Evolutionary conservation across 2,888 invertebrate species (phyloP), one percentile per base, ranked within the genome.

Genomic region (Drosophila lutescens): DNA sequence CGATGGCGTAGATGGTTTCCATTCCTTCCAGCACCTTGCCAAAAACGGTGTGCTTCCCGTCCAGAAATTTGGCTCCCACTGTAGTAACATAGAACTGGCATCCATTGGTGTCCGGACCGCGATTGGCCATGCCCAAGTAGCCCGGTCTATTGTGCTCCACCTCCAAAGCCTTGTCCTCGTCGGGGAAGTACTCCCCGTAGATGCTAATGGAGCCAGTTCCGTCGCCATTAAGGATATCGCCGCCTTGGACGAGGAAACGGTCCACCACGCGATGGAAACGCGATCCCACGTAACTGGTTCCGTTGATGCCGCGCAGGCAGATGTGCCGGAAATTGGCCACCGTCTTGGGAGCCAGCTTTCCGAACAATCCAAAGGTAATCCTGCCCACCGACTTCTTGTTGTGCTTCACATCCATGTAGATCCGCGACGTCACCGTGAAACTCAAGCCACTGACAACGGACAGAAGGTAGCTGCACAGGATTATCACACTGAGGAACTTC

Each of bases 71-170:
- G 1, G 98, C 96, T 15, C 95, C 94, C 73, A 96, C 94, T 1
- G 96, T 96, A n/a, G 97, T 98, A 84, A 99, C 96, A 91, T 98
- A 96, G 92, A 98, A 98, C 92, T 98, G 98, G 80, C 97, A 98
- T 5, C 98, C 98, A 92, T 98, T 98, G n/a, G 98, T 96, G 89
- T 98, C 94, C 61, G 95, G 95, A 23, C 96, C 96, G 88, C 94
- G 94, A 91, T 98, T 98, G 1, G 98, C 98, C 98, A 98, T 98
- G 77, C 97, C 97, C 43, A 98, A 93, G 92, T 97, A 96, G 61
- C 98, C 98, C 2, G 97, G 94, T 12, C 94, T 94, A 70, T 94
- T 95, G 89, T 98, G 98, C 85, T 96, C 95, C 5, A 97, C 94
- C 32, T 94, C 94, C 82, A 98, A 95, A 88, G 96, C 97, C 34